Evolutionary conservation across 2,113 vertebrate species (phyloP).

Genomic region (Colistium nudipinnis): DNA sequence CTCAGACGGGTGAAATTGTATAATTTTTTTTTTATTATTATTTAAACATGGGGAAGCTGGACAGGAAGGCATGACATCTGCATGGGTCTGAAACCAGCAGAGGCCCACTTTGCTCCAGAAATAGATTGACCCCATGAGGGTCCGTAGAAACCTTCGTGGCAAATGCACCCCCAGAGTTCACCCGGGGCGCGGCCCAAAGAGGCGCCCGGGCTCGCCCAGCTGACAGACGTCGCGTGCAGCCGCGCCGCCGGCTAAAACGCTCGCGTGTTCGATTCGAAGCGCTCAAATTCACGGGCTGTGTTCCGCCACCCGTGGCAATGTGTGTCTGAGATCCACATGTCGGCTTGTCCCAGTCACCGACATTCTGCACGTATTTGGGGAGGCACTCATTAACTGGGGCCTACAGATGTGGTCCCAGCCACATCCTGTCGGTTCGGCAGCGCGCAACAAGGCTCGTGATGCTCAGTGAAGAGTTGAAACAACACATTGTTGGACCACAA

Average conservation of each 20-base stretch:
- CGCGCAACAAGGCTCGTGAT: no score
- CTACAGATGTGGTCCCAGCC: conserved; percentile 13
- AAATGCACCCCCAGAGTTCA: background rate
- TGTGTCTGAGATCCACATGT: background rate
- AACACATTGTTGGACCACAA: conserved; percentile 7
- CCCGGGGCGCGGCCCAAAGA: background rate
- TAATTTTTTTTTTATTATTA: no score
- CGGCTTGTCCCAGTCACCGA: background rate
- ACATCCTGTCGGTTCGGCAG: no score
- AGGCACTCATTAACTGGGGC: background rate
- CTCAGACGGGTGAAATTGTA: no score
- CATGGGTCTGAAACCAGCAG: no score
- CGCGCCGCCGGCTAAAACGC: background rate
- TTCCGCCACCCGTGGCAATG: background rate
- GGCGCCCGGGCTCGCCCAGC: background rate
- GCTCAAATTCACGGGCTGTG: background rate
- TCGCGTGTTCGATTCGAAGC: no score
- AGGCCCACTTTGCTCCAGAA: background rate
- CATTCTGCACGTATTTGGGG: background rate
- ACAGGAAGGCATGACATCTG: background rate
- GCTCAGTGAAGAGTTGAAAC: conserved; percentile 23
- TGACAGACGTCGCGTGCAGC: background rate
- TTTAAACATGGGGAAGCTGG: no score
- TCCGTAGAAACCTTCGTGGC: background rate
- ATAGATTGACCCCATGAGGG: background rate